Conservation (phyloP, 2,113 vertebrate species). For the Salvelinus namaycush region DNA sequence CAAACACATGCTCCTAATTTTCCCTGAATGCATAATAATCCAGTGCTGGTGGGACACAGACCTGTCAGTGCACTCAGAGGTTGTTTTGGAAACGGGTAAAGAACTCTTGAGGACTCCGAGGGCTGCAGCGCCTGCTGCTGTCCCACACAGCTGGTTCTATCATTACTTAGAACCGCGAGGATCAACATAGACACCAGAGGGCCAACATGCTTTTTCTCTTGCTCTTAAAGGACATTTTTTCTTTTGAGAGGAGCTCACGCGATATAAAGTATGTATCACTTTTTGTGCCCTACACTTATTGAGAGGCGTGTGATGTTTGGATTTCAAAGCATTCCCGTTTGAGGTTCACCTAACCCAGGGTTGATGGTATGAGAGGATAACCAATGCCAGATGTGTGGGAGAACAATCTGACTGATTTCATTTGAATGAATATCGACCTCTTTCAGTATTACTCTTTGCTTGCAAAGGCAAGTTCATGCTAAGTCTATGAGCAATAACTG, state of each 20-base stretch:
- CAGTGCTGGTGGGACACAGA: too few species aligned
- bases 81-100: too few species aligned
- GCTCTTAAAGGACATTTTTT: neutral
- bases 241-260: neutral
- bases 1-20: too few species aligned
- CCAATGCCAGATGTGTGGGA: constrained; percentile 64
- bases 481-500: constrained; percentile 58
- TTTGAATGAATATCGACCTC: constrained; percentile 45
- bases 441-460: constrained; percentile 37
- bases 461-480: constrained; percentile 70
- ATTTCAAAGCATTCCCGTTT: constrained; percentile 26
- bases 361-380: constrained; percentile 52
- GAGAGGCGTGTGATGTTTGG: constrained; percentile 11
- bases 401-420: constrained; percentile 39
- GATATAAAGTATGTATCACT: neutral
- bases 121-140: too few species aligned
- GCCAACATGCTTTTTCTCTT: too few species aligned
- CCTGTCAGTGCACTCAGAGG: too few species aligned
- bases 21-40: too few species aligned
- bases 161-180: too few species aligned
- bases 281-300: neutral
- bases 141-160: too few species aligned
- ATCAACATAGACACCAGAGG: too few species aligned
- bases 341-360: constrained; percentile 46
- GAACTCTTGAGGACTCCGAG: too few species aligned